Evolutionary conservation across 2,113 vertebrate genomes (phyloP).

Genomic region (Polypterus senegalus): DNA sequence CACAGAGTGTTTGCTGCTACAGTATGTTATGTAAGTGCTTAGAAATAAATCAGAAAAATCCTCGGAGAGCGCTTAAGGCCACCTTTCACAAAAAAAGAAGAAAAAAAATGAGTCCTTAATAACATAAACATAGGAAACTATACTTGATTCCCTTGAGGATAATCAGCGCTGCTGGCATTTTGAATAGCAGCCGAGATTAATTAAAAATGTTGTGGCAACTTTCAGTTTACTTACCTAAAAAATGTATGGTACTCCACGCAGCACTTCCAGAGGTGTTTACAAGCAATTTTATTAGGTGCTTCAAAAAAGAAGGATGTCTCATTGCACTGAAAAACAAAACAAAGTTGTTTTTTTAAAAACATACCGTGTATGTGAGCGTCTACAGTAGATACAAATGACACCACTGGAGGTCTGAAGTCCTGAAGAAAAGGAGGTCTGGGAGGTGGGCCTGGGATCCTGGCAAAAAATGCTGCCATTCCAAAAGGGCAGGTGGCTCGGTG

Average conservation of each 20-base stretch:
- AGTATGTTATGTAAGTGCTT: too few relatives aligned
- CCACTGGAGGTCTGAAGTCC: too few relatives aligned
- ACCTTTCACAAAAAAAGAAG: neutral
- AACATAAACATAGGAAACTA: neutral
- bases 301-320: constrained; percentile 87
- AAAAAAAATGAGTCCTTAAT: neutral
- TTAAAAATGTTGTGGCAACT: neutral
- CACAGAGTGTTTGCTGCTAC: too few relatives aligned
- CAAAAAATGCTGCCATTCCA: too few relatives aligned
- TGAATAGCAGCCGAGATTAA: neutral
- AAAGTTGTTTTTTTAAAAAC: too few relatives aligned
- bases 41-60: too few relatives aligned
- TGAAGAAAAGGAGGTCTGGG: too few relatives aligned
- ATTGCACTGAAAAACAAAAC: constrained; percentile 53
- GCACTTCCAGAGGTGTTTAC: constrained; percentile 82
- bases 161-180: neutral
- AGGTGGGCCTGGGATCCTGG: too few relatives aligned
- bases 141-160: neutral
- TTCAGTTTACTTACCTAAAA: constrained; percentile 57
- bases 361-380: too few relatives aligned
- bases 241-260: constrained; percentile 80
- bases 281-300: constrained; percentile 54
- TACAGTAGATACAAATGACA: too few relatives aligned
- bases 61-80: neutral
- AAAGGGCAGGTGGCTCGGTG: too few relatives aligned